Base-by-base conservation (phyloP, 2,888 invertebrate species). In the Drosophila sordidula region DNA sequence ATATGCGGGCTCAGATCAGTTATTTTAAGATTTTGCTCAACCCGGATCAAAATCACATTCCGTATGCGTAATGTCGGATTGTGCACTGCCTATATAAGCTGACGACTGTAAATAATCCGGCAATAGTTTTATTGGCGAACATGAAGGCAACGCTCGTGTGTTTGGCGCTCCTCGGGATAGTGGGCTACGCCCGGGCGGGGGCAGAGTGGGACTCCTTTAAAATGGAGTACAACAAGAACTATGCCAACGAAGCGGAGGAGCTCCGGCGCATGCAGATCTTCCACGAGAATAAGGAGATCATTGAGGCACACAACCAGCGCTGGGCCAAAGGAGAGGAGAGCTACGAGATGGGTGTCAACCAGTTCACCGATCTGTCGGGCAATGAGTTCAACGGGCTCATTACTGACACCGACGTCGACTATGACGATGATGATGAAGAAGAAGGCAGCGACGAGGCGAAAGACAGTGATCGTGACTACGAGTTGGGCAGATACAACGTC, bases 261-360 rank as follows among this genome's bases (percentile, higher is more conserved):
- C 16, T 6, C 2, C 12, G 22, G 0, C 70, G 18, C 8, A 39
- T 18, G 47, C 46, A 26, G 5, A 25, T 63, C 3, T 71, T 57
- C 47, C 39, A 18, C 36, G 36, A 49, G 3, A 71, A 70, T 22
- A 70, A 54, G 32, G 5, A 5, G 12, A 57, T 58, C 1, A 64
- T 70, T 12, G 57, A 64, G 0, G 41, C 26, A 2, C 70, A 70
- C 34, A 70, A 70, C n/a, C 6, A 56, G 16, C 69, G 70, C 29
- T 70, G n/a, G 11, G 42, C 16, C 1, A 12, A 38, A 6, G 70
- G 70, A 2, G 12, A 52, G n/a, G 70, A 62, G 46, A 56, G 38
- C 16, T 62, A 70, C 39, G 56, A 56, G 22, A 70, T 70, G 70
- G 52, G 63, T 1, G 29, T 70, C 6, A 70, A 70, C 54, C 29